phyloP scores from a whole-genome alignment of 2,888 invertebrate species.

The Herminia tarsipennalis region DNA sequence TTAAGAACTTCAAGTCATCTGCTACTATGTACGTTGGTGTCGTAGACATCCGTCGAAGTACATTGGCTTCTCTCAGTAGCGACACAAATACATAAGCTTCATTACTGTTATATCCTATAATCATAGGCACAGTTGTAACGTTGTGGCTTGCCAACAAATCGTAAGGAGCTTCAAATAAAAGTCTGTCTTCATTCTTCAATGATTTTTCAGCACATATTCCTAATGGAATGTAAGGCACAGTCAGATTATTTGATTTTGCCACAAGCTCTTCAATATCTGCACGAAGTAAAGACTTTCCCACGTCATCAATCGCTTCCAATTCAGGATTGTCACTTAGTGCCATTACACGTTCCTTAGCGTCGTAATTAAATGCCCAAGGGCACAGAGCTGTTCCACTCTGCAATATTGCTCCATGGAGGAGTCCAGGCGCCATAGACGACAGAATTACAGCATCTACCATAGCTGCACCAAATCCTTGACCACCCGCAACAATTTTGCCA shows the following conservation, averaged over 20 bases:
- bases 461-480: slow-evolving; percentile 75
- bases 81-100: slow-evolving; percentile 74
- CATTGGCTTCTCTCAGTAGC: slow-evolving; percentile 51
- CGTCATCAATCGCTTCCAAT: slow-evolving; percentile 38
- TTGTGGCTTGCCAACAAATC: slow-evolving; percentile 53
- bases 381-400: slow-evolving; percentile 74
- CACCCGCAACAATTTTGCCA: slow-evolving; percentile 64
- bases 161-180: slow-evolving; percentile 64
- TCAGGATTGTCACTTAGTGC: slow-evolving; percentile 45
- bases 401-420: slow-evolving; percentile 71
- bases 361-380: slow-evolving; percentile 75
- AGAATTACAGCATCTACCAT: slow-evolving; percentile 67
- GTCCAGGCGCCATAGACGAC: slow-evolving; percentile 57
- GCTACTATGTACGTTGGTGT: slow-evolving; percentile 60
- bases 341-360: slow-evolving; percentile 61
- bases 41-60: slow-evolving; percentile 44
- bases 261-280: slow-evolving; percentile 52
- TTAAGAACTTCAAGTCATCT: slow-evolving; percentile 62
- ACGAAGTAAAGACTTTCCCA: slow-evolving; percentile 40
- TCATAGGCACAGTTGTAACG: slow-evolving; percentile 59
- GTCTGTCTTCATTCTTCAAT: slow-evolving; percentile 61
- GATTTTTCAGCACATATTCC: slow-evolving; percentile 68
- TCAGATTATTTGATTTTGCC: slow-evolving; percentile 50
- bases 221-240: slow-evolving; percentile 68
- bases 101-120: slow-evolving; percentile 71